phyloP scores from a whole-genome alignment of 2,888 invertebrate genomes.

The Agrypnus murinus region DNA sequence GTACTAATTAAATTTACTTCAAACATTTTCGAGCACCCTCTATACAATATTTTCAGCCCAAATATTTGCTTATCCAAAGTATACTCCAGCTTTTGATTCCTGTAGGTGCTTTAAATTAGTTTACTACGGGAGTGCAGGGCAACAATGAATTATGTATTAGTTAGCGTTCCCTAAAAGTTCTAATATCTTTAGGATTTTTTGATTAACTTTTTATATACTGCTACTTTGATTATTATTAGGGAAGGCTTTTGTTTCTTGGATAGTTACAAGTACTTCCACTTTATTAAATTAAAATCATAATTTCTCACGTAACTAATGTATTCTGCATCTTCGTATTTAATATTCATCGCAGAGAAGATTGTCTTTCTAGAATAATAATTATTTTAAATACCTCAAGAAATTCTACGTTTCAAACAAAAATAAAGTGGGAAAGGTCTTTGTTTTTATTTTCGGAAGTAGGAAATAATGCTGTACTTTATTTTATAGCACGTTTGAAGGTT shows the following conservation, averaged over 20 bases:
- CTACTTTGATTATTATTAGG: neutral
- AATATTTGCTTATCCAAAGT: neutral
- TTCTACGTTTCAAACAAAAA: neutral
- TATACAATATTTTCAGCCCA: neutral
- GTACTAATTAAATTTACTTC: slow-evolving; percentile 12
- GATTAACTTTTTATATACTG: neutral
- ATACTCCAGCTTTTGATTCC: neutral
- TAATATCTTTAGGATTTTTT: neutral
- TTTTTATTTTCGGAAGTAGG: neutral
- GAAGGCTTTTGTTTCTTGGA: neutral
- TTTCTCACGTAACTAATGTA: neutral
- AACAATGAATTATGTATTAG: neutral
- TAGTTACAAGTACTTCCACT: neutral
- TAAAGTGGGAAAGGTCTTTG: neutral
- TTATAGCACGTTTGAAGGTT: no score
- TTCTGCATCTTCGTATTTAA: neutral
- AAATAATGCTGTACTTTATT: neutral
- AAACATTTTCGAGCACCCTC: neutral
- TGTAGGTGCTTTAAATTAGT: neutral
- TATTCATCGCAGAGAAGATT: neutral
- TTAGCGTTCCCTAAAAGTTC: no score
- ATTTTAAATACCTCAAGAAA: neutral
- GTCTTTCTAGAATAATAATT: slow-evolving; percentile 3
- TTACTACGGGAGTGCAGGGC: neutral
- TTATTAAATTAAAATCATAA: neutral